These are phyloP conservation scores for Camponotus pennsylvanicus DNA, from an alignment of 1,140 invertebrate species.

Conservation along the genomic window DNA sequence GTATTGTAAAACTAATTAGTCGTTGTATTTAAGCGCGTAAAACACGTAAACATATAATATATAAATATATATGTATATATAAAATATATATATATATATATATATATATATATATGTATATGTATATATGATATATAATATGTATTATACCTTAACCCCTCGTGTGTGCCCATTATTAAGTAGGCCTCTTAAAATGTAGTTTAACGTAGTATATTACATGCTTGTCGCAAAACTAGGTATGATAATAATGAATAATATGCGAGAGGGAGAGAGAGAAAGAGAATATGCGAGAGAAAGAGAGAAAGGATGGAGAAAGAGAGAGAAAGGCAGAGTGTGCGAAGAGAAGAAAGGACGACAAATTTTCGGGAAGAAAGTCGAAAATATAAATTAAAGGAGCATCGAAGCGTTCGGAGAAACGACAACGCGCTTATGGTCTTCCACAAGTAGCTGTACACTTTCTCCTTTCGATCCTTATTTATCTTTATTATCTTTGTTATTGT, in stretches of 20 bases:
- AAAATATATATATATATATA: conserved; percentile 35
- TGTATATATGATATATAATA: conserved; percentile 47
- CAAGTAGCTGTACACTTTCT: neutral
- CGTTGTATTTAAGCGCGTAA: conserved; percentile 69
- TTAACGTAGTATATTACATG: conserved; percentile 70
- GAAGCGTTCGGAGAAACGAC: conserved; percentile 45
- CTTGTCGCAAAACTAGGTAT: conserved; percentile 62
- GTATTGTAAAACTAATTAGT: conserved; percentile 73
- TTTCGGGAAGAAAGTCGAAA: neutral
- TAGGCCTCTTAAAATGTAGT: conserved; percentile 71
- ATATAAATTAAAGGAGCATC: neutral
- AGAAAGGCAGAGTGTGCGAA: neutral
- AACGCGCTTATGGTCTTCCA: conserved; percentile 11
- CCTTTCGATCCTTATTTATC: neutral
- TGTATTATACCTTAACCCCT: conserved; percentile 65
- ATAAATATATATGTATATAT: conserved; percentile 2
- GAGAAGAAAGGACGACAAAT: neutral
- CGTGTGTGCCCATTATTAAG: conserved; percentile 68
- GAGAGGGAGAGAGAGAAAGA: neutral
- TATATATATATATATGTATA: conserved; percentile 29
- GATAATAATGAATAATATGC: conserved; percentile 37
- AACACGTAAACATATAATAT: conserved; percentile 1
- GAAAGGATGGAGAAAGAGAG: neutral
- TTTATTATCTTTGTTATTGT: neutral
- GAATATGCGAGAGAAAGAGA: neutral